A percentile compares a stretch with the other conserved stretches of the same genome.
phyloP scores from a whole-genome alignment of 2,888 invertebrate genomes.

The Nineta flava region DNA sequence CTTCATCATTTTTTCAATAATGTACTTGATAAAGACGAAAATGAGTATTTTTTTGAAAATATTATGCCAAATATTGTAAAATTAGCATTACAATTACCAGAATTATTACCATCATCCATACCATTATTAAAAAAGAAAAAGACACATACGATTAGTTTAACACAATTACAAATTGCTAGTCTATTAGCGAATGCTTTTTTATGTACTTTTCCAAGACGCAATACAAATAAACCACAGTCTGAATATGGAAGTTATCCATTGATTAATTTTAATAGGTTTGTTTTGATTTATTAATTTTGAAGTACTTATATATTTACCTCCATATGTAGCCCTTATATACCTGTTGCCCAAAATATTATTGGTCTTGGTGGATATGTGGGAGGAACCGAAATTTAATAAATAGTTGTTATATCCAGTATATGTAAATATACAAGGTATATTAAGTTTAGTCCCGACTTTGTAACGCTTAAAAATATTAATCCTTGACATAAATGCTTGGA shows the following conservation, averaged over 20 bases:
- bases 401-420: too few relatives aligned
- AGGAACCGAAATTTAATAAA: too few relatives aligned
- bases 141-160: slow-evolving; percentile 39
- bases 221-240: slow-evolving; percentile 42
- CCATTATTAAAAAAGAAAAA: slow-evolving; percentile 59
- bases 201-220: slow-evolving; percentile 80
- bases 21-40: slow-evolving; percentile 53
- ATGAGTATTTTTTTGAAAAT: slow-evolving; percentile 48
- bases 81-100: slow-evolving; percentile 63
- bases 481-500: too few relatives aligned
- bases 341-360: too few relatives aligned
- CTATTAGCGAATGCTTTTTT: slow-evolving; percentile 90
- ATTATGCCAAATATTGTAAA: slow-evolving; percentile 63
- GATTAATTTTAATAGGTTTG: slow-evolving; percentile 74
- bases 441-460: too few relatives aligned
- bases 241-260: slow-evolving; percentile 63
- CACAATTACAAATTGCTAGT: slow-evolving; percentile 69
- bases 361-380: too few relatives aligned
- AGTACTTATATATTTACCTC: too few relatives aligned
- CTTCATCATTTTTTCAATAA: slow-evolving; percentile 55
- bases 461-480: too few relatives aligned
- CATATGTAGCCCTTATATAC: too few relatives aligned
- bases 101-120: slow-evolving; percentile 58
- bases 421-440: too few relatives aligned
- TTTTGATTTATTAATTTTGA: too few relatives aligned